Evolutionary conservation across 2,888 invertebrate genomes (phyloP).

Genomic region (Lycia hirtaria): DNA sequence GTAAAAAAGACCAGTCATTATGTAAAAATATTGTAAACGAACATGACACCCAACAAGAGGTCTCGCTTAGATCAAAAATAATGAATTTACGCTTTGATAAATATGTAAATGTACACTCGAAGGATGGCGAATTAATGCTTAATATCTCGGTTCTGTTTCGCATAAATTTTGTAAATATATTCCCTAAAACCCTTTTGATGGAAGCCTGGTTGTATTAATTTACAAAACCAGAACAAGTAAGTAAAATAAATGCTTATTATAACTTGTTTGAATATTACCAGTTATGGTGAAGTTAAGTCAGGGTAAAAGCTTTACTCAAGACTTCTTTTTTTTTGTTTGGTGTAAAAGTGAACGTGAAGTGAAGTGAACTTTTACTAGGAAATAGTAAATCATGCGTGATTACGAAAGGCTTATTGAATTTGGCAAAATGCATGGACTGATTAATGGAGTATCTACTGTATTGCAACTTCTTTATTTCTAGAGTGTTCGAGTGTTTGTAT

Average conservation of each 20-base stretch:
- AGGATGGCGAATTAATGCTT: constrained; percentile 75
- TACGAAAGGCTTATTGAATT: too few relatives aligned
- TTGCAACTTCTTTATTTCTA: too few relatives aligned
- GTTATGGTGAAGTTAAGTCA: constrained; percentile 1
- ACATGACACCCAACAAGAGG: constrained; percentile 7
- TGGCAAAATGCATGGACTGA: too few relatives aligned
- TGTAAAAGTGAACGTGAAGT: too few relatives aligned
- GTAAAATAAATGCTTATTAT: constrained; percentile 56
- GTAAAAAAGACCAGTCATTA: neutral
- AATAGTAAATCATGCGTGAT: too few relatives aligned
- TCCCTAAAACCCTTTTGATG: constrained; percentile 63
- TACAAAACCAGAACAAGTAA: constrained; percentile 53
- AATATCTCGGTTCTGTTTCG: constrained; percentile 74
- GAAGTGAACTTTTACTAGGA: too few relatives aligned
- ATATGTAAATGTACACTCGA: constrained; percentile 72
- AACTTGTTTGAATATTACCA: constrained; percentile 39
- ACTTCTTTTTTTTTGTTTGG: too few relatives aligned
- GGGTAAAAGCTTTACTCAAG: constrained; percentile 2
- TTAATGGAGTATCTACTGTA: too few relatives aligned
- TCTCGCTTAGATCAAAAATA: constrained; percentile 60
- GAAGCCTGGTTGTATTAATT: constrained; percentile 57
- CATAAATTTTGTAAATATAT: constrained; percentile 75
- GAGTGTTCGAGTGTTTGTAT: too few relatives aligned
- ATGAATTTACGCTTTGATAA: constrained; percentile 69
- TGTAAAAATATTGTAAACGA: neutral